Percentiles rank a stretch among this genome's conserved stretches.
phyloP scores from a whole-genome alignment of 92 coral and sea anemone species.

The Porites lobata region DNA sequence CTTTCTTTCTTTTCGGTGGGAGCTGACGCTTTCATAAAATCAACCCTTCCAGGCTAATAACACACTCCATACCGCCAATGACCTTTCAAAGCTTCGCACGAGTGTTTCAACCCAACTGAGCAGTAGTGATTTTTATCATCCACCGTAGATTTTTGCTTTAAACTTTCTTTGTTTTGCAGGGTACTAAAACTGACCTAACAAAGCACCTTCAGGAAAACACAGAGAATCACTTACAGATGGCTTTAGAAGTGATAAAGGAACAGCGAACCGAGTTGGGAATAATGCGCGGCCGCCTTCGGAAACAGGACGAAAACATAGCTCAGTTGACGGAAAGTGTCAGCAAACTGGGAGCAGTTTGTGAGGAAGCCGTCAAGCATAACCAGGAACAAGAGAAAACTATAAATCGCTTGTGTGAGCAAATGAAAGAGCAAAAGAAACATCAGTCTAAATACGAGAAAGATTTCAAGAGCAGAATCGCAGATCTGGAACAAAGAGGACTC shows the following conservation, averaged over 20 bases:
- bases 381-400: constrained; percentile 83
- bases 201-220: constrained; percentile 78
- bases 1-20: no score
- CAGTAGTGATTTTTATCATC: not conserved
- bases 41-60: no score
- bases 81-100: no score
- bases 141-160: not conserved
- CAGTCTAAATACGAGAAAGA: constrained; percentile 70
- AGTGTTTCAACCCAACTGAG: no score
- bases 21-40: no score
- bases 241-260: constrained; percentile 84
- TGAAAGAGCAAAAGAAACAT: constrained; percentile 85
- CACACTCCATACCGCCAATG: no score
- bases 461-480: constrained; percentile 52
- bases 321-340: constrained; percentile 80
- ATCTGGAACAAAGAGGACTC: constrained; percentile 62
- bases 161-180: constrained; percentile 35
- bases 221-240: constrained; percentile 82
- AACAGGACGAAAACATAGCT: constrained; percentile 79
- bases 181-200: constrained; percentile 74
- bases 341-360: constrained; percentile 79
- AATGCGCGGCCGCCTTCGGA: constrained; percentile 78
- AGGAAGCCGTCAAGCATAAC: constrained; percentile 70
- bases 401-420: constrained; percentile 77
- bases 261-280: constrained; percentile 86